A percentile compares a stretch with the other conserved stretches of the same genome.
phyloP scores from a whole-genome alignment of 2,888 invertebrate genomes.

The Sinopyrophorus schimmeli region DNA sequence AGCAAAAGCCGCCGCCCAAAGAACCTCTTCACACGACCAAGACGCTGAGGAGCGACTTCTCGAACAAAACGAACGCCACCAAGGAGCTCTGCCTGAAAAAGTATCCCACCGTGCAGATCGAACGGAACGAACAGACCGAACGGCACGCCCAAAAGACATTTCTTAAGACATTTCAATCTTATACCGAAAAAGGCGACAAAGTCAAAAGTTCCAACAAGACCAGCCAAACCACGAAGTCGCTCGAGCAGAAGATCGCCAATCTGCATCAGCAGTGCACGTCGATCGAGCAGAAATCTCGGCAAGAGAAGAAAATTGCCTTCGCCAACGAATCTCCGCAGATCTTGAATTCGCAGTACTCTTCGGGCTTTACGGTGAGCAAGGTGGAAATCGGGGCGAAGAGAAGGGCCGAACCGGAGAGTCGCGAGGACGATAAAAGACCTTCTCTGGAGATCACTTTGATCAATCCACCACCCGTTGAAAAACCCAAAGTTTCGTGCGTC shows the following conservation, averaged over 20 bases:
- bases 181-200: conserved; percentile 40
- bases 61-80: conserved; percentile 31
- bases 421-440: conserved; percentile 46
- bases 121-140: conserved; percentile 42
- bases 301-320: conserved; percentile 31
- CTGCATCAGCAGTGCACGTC: conserved; percentile 47
- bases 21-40: conserved; percentile 27
- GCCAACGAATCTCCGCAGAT: conserved; percentile 27
- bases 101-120: conserved; percentile 41
- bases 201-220: conserved; percentile 26
- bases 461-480: conserved; percentile 39
- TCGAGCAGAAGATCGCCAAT: conserved; percentile 46
- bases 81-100: conserved; percentile 33
- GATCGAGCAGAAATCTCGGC: conserved; percentile 43
- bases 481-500: conserved; percentile 31
- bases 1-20: background rate
- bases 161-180: conserved; percentile 48
- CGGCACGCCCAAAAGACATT: conserved; percentile 47
- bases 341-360: conserved; percentile 35
- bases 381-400: conserved; percentile 51
- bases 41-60: conserved; percentile 37
- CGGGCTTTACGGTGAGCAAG: conserved; percentile 55
- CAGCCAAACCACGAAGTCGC: conserved; percentile 16
- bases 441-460: conserved; percentile 53
- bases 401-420: conserved; percentile 42